phyloP scores from a whole-genome alignment of 2,113 vertebrate genomes.

The Peromyscus maniculatus region DNA sequence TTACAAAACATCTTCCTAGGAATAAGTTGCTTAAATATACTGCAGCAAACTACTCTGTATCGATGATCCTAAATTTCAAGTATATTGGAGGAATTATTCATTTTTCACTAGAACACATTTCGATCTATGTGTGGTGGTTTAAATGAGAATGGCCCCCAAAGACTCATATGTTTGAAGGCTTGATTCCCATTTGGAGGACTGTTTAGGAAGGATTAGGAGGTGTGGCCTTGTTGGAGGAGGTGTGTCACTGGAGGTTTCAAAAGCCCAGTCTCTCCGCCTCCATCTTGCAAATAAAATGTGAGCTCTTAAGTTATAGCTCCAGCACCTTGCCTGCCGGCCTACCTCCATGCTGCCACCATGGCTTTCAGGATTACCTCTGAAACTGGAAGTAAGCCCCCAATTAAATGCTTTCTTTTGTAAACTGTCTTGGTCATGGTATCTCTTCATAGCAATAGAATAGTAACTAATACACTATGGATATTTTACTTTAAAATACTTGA shows the following conservation, averaged over 20 bases:
- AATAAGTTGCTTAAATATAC: constrained; percentile 56
- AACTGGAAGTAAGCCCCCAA: neutral
- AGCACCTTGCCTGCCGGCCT: neutral
- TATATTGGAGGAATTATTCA: constrained; percentile 41
- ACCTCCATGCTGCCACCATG: neutral
- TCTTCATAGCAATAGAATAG: neutral
- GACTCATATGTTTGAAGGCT: neutral
- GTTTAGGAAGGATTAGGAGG: neutral
- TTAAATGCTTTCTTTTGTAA: neutral
- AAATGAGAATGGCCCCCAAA: neutral
- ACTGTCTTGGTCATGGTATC: neutral
- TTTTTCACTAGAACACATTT: constrained; percentile 45
- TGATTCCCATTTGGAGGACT: neutral
- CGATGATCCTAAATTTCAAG: constrained; percentile 9
- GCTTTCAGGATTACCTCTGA: neutral
- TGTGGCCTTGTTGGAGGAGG: neutral
- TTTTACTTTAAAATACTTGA: constrained; percentile 45
- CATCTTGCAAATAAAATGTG: neutral
- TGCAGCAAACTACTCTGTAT: constrained; percentile 3
- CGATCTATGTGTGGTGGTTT: neutral
- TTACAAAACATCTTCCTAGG: constrained; percentile 34
- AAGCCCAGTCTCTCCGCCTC: neutral
- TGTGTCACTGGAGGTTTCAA: neutral
- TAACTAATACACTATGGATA: neutral
- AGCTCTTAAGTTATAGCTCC: neutral